Evolutionary conservation across 2,113 vertebrate genomes (phyloP).

Genomic region (Xenotilapia caudafasciata): DNA sequence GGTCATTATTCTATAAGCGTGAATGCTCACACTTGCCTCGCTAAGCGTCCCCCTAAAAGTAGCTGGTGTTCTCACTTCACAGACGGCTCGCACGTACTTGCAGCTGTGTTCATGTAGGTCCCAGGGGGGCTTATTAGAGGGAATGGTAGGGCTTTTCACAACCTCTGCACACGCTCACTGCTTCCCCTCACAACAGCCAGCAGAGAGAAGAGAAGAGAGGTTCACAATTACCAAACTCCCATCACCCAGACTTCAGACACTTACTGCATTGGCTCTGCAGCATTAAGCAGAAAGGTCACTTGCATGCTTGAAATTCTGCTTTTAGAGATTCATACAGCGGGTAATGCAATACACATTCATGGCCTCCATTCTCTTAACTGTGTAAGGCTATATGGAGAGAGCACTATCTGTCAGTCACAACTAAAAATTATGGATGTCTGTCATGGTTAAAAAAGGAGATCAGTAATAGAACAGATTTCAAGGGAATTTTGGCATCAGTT

Average conservation of each 20-base stretch:
- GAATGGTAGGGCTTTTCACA: constrained; percentile 55
- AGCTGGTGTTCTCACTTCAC: constrained; percentile 59
- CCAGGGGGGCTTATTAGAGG: constrained; percentile 80
- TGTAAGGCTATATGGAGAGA: not conserved
- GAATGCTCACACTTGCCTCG: constrained; percentile 54
- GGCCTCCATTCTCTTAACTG: not conserved
- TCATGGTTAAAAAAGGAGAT: not conserved
- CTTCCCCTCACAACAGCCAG: constrained; percentile 39
- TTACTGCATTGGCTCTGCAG: constrained; percentile 34
- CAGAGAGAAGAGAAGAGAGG: constrained; percentile 15
- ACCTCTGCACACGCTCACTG: constrained; percentile 39
- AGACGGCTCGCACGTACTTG: constrained; percentile 66
- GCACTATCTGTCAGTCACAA: not conserved
- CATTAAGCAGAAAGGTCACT: constrained; percentile 40
- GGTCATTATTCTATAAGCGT: constrained; percentile 46
- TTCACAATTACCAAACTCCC: constrained; percentile 48
- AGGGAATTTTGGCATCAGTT: not conserved
- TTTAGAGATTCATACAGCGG: constrained; percentile 14
- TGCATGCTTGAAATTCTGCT: constrained; percentile 24
- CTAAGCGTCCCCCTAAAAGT: constrained; percentile 21
- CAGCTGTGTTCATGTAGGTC: constrained; percentile 65
- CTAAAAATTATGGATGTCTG: not conserved
- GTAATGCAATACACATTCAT: not conserved
- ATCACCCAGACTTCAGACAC: constrained; percentile 38
- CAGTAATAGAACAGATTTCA: not conserved